Evolutionary conservation across 2,888 invertebrate genomes (phyloP).

Genomic region (Eilema depressum): DNA sequence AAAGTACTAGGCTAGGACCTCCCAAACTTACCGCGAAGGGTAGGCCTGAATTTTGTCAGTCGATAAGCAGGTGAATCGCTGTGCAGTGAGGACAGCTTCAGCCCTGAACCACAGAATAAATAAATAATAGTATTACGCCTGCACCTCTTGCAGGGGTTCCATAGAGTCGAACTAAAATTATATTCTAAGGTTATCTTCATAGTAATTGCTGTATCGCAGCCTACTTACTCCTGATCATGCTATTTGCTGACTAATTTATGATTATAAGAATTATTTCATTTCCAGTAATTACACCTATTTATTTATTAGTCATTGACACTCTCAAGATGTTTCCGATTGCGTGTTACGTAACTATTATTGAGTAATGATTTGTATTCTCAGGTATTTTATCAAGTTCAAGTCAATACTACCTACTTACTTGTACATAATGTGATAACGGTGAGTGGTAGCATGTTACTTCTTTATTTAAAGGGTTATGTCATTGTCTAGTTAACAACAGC

Average conservation of each 20-base stretch:
- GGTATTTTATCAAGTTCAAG: neutral
- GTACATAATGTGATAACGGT: neutral
- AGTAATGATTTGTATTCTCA: neutral
- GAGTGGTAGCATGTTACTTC: neutral
- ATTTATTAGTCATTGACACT: slow-evolving; percentile 11
- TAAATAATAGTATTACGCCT: no score
- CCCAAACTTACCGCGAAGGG: no score
- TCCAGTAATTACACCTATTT: slow-evolving; percentile 3
- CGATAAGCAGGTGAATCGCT: no score
- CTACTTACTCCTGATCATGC: neutral
- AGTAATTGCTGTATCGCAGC: neutral
- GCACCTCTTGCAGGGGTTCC: no score
- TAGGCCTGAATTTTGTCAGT: no score
- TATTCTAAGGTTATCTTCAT: neutral
- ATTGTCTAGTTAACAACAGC: neutral
- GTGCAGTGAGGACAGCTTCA: no score
- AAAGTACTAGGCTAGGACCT: no score
- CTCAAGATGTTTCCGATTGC: slow-evolving; percentile 3
- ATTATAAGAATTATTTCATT: neutral
- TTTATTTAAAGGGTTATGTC: neutral
- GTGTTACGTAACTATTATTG: neutral
- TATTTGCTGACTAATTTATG: neutral
- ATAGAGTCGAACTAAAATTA: no score
- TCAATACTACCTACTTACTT: slow-evolving; percentile 4
- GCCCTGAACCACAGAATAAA: no score